phyloP scores from a whole-genome alignment of 1,140 invertebrate genomes.

The Drosophila ananassae region DNA sequence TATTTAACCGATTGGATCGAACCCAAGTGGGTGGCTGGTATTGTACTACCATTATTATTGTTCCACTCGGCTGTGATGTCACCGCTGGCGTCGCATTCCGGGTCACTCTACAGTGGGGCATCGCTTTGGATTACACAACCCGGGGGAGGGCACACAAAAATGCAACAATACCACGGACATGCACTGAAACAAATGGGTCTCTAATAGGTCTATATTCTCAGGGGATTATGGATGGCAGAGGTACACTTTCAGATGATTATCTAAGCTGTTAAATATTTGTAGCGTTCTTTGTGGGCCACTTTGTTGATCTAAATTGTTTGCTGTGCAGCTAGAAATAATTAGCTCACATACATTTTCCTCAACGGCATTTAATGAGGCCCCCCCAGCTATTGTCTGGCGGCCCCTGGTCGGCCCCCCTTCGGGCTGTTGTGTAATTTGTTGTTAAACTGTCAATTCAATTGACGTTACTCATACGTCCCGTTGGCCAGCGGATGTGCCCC shows the following conservation, averaged over 20 bases:
- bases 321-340: constrained; percentile 52
- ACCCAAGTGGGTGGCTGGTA: constrained; percentile 24
- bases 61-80: constrained; percentile 30
- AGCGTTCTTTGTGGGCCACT: background rate
- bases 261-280: no score
- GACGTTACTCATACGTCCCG: constrained; percentile 78
- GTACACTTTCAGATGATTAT: no score
- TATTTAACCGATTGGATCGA: constrained; percentile 16
- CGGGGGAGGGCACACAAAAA: constrained; percentile 20
- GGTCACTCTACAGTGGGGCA: constrained; percentile 9
- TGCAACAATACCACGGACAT: constrained; percentile 6
- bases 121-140: constrained; percentile 7
- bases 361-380: constrained; percentile 66
- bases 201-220: no score
- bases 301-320: constrained; percentile 2
- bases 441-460: constrained; percentile 79
- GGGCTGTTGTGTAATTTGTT: constrained; percentile 63
- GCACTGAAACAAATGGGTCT: constrained; percentile 9
- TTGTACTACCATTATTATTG: constrained; percentile 4
- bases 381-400: constrained; percentile 27
- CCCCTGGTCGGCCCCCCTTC: background rate
- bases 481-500: constrained; percentile 55
- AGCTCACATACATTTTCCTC: constrained; percentile 70
- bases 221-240: no score
- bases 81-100: constrained; percentile 9